phyloP scores from a whole-genome alignment of 1,140 invertebrate species.

The Aphelinus certus region DNA sequence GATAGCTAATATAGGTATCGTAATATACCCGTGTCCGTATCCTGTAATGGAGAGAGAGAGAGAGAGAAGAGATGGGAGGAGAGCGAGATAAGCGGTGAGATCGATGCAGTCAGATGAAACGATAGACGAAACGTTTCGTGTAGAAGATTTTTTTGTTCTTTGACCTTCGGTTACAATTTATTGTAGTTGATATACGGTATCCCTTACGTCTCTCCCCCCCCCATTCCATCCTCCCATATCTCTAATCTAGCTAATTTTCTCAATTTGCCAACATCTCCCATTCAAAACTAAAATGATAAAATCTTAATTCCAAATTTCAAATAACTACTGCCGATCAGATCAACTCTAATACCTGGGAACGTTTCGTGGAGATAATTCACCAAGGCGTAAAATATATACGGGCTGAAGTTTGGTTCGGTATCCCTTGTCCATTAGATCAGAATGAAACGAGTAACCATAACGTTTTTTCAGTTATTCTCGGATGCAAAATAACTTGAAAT shows the following conservation, averaged over 20 bases:
- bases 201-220: background rate
- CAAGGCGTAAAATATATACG: no score
- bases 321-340: no score
- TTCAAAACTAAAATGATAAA: no score
- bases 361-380: no score
- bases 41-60: conserved; percentile 18
- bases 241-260: background rate
- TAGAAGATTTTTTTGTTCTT: background rate
- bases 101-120: conserved; percentile 33
- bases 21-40: background rate
- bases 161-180: conserved; percentile 23
- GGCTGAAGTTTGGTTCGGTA: no score
- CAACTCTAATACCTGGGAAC: no score
- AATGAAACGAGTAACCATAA: no score
- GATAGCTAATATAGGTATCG: conserved; percentile 13
- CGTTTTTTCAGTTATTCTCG: no score
- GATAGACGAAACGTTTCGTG: conserved; percentile 29
- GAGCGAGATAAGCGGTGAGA: conserved; percentile 15
- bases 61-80: conserved; percentile 6
- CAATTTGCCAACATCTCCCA: background rate
- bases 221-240: background rate
- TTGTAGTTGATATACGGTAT: background rate
- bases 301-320: no score
- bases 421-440: no score
- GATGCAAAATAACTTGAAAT: no score